These are phyloP conservation scores for Oithona nana DNA, from an alignment of 2,888 invertebrate genomes.

Conservation along the genomic window DNA sequence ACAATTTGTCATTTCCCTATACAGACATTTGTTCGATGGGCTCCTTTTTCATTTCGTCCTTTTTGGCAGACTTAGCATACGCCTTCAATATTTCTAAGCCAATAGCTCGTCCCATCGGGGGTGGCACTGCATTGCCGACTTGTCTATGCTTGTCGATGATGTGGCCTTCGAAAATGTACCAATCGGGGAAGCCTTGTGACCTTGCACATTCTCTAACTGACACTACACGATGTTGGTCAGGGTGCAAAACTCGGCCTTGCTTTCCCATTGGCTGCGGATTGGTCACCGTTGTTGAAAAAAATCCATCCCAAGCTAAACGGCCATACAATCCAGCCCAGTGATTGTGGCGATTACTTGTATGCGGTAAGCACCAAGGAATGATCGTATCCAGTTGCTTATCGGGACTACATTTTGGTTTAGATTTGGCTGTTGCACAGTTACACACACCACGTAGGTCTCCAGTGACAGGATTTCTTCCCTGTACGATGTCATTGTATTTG, in stretches of 20 bases:
- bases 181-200: constrained; percentile 64
- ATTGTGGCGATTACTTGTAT: constrained; percentile 65
- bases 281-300: constrained; percentile 58
- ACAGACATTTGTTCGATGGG: too few species aligned
- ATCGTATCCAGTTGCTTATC: constrained; percentile 39
- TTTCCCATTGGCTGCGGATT: constrained; percentile 82
- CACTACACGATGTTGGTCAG: constrained; percentile 57
- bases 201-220: constrained; percentile 69
- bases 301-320: constrained; percentile 59
- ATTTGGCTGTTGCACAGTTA: constrained; percentile 39
- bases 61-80: neutral
- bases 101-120: constrained; percentile 53
- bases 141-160: constrained; percentile 21
- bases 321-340: constrained; percentile 71
- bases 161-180: constrained; percentile 45
- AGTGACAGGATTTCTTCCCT: constrained; percentile 30
- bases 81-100: constrained; percentile 47
- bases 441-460: constrained; percentile 51
- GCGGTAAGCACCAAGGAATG: constrained; percentile 73
- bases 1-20: too few species aligned
- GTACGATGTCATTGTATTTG: constrained; percentile 35
- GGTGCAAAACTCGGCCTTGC: constrained; percentile 66
- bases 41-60: too few species aligned
- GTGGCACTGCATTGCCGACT: constrained; percentile 69
- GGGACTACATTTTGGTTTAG: neutral